Conservation (phyloP, 2,888 invertebrate genomes). For the Athripsodes cinereus region DNA sequence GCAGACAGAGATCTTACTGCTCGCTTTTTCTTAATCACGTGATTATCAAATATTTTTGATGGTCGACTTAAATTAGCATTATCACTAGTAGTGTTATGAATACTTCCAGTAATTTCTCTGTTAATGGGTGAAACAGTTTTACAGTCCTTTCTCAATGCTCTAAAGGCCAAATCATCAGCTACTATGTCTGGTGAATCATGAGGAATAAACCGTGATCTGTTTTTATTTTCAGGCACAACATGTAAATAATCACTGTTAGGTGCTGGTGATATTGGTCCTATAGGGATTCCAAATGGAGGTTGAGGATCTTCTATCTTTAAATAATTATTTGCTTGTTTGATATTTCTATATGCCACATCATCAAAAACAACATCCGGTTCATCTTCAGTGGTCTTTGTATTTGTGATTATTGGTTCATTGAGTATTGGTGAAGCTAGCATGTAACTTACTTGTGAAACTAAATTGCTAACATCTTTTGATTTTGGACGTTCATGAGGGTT, state of each 20-base stretch:
- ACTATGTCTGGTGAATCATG: slow-evolving; percentile 74
- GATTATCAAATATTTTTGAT: slow-evolving; percentile 26
- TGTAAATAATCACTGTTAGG: slow-evolving; percentile 81
- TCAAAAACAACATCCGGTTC: slow-evolving; percentile 80
- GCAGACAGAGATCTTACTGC: slow-evolving; percentile 79
- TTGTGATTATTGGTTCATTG: slow-evolving; percentile 31
- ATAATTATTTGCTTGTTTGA: slow-evolving; percentile 69
- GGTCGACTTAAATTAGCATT: slow-evolving; percentile 37
- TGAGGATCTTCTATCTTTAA: slow-evolving; percentile 72
- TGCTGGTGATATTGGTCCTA: slow-evolving; percentile 75
- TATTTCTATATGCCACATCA: slow-evolving; percentile 77
- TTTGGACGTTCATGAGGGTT: slow-evolving; percentile 52
- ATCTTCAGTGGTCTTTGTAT: slow-evolving; percentile 33
- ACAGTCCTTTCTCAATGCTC: slow-evolving; percentile 77
- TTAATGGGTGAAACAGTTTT: slow-evolving; percentile 48
- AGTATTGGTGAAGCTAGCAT: slow-evolving; percentile 64
- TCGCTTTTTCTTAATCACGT: slow-evolving; percentile 63
- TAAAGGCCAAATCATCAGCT: slow-evolving; percentile 81
- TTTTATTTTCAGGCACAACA: slow-evolving; percentile 58
- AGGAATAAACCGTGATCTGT: slow-evolving; percentile 57
- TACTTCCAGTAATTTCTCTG: slow-evolving; percentile 44
- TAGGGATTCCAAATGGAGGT: slow-evolving; percentile 85
- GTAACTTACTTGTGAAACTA: slow-evolving; percentile 56
- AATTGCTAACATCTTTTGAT: slow-evolving; percentile 40
- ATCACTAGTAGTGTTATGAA: slow-evolving; percentile 44